Evolutionary conservation across 2,797 vertebrate genomes (phyloP).

Genomic region (Merluccius polli): DNA sequence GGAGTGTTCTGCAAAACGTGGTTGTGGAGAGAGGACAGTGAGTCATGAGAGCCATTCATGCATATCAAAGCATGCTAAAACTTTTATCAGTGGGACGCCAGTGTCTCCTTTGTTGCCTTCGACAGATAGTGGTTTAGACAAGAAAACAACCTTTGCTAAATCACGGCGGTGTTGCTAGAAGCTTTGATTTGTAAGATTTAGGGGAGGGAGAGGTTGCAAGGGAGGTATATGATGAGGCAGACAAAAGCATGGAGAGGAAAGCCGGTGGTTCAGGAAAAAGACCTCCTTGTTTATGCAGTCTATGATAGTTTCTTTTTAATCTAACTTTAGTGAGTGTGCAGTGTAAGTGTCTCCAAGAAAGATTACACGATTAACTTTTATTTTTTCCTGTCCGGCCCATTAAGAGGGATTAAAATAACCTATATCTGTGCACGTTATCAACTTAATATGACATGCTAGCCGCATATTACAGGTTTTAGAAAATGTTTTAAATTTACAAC

Average conservation of each 20-base stretch:
- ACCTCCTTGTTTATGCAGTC: conserved; percentile 1
- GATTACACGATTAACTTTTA: conserved; percentile 24
- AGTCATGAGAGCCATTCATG: conserved; percentile 52
- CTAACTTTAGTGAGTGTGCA: neutral
- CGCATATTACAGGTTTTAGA: conserved; percentile 65
- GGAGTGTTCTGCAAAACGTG: conserved; percentile 14
- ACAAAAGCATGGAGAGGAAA: conserved; percentile 6
- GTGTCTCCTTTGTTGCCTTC: conserved; percentile 40
- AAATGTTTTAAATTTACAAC: conserved; percentile 71
- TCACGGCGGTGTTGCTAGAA: conserved; percentile 31
- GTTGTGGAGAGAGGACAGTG: conserved; percentile 20
- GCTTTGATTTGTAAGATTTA: conserved; percentile 24
- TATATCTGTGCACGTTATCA: conserved; percentile 55
- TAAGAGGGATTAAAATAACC: conserved; percentile 42
- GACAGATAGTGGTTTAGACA: conserved; percentile 46
- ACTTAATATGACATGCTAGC: conserved; percentile 51
- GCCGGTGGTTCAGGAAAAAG: conserved; percentile 19
- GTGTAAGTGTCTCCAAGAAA: neutral
- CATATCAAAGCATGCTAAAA: conserved; percentile 63
- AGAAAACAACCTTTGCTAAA: conserved; percentile 38
- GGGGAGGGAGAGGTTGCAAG: conserved; percentile 10
- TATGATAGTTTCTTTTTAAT: neutral
- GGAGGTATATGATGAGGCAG: conserved; percentile 7
- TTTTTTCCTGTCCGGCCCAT: conserved; percentile 30
- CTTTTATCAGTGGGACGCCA: conserved; percentile 55